Evolutionary conservation across 2,888 invertebrate species (phyloP), one percentile per base, ranked within the genome.

Genomic region (Parascotia fuliginaria): DNA sequence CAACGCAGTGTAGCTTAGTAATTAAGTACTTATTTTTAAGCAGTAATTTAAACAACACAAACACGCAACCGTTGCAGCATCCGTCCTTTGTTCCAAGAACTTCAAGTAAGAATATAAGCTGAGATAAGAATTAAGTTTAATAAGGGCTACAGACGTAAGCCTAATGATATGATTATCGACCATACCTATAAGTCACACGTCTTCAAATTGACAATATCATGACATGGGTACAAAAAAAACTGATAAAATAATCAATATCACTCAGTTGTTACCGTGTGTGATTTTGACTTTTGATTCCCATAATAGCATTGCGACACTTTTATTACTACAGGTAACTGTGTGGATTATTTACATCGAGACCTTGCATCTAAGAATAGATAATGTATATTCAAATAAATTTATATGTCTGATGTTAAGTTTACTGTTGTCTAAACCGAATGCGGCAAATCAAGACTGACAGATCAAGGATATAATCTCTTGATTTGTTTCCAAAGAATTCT

Each of bases 91-190:
- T 60, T 58, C 53, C 33, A 38, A 24, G 46, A 52, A 39, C 15
- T 34, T 50, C 38, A 39, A 52, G 53, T 55, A 28, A 9, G 9
- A 33, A n/a, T n/a, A n/a, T n/a, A n/a, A n/a, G n/a, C n/a, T n/a
- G n/a, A 50, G 60, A 67, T 64, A 54, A 54, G 42, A 33, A 44
- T 40, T 44, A 53, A 42, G 41, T 50, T 51, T 46, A 13, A 27
- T 40, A 42, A 32, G 3, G 34, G 36, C 34, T 33, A 27, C 27
- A 13, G 9, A 36, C 34, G 36, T 7, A 14, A 1, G 4, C 9
- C 9, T 14, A 9, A 16, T 36, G 36, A 19, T 19, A 32, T 40
- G 43, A 24, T 24, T 24, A 24, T 24, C 24, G 7, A 3, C 7
- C 3, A 24, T 24, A 24, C 7, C 24, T 1, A 24, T 9, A 24